phyloP scores from a whole-genome alignment of 2,113 vertebrate genomes.

The Brachyistius frenatus region DNA sequence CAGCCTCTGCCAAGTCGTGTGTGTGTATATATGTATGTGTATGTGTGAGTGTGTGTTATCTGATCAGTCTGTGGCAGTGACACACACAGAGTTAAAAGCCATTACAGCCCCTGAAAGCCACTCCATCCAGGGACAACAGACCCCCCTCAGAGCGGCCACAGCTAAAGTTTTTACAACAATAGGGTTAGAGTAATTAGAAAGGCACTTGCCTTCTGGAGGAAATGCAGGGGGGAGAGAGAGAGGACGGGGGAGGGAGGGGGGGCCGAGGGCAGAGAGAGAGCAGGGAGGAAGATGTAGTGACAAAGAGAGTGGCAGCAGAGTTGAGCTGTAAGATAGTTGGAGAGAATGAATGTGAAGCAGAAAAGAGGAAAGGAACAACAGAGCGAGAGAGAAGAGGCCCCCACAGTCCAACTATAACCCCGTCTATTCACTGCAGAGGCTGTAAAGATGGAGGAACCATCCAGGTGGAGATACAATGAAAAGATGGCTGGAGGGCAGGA shows the following conservation, averaged over 20 bases:
- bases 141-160: constrained; percentile 62
- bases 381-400: constrained; percentile 39
- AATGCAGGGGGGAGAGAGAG: constrained; percentile 9
- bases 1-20: constrained; percentile 33
- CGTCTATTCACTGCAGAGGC: constrained; percentile 63
- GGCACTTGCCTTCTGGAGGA: constrained; percentile 72
- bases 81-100: constrained; percentile 70
- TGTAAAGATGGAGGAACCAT: constrained; percentile 72
- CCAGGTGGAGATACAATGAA: constrained; percentile 62
- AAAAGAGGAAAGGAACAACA: not conserved
- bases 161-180: constrained; percentile 81
- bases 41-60: constrained; percentile 40
- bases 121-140: constrained; percentile 73
- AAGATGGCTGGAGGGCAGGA: constrained; percentile 64
- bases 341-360: constrained; percentile 4
- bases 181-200: constrained; percentile 76
- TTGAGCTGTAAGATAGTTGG: no score
- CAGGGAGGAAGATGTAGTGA: constrained; percentile 4
- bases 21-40: constrained; percentile 36
- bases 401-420: constrained; percentile 55
- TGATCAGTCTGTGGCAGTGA: constrained; percentile 67
- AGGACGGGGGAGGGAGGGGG: not conserved
- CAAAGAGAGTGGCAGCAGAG: constrained; percentile 38
- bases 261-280: not conserved
- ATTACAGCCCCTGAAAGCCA: constrained; percentile 75